phyloP scores from a whole-genome alignment of 2,888 invertebrate species.

The Drosophila incognita region DNA sequence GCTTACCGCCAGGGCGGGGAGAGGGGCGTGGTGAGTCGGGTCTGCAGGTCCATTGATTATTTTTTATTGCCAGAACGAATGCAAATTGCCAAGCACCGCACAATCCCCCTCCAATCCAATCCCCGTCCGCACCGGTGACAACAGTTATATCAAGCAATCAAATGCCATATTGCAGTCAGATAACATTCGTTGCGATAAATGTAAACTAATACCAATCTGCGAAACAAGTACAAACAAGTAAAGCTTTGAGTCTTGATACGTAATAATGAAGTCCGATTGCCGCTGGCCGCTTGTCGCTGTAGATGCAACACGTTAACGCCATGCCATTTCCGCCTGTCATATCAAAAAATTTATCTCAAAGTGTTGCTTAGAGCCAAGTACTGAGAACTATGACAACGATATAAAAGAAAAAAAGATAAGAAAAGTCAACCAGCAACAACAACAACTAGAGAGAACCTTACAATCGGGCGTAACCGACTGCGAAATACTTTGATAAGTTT shows the following conservation, averaged over 20 bases:
- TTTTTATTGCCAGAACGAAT: constrained; percentile 41
- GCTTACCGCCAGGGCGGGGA: constrained; percentile 25
- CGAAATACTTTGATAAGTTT: too few relatives aligned
- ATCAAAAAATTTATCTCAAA: constrained; percentile 82
- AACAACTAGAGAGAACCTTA: not conserved
- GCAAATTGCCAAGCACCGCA: constrained; percentile 21
- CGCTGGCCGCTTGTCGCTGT: constrained; percentile 28
- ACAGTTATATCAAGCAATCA: constrained; percentile 57
- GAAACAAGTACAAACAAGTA: constrained; percentile 31
- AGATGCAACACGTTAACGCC: constrained; percentile 76
- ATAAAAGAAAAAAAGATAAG: constrained; percentile 11
- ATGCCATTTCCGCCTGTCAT: constrained; percentile 82
- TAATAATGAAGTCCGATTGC: constrained; percentile 12
- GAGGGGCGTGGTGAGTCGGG: not conserved
- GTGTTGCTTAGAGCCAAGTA: constrained; percentile 60
- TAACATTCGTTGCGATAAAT: constrained; percentile 63
- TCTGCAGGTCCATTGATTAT: constrained; percentile 16
- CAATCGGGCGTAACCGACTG: too few relatives aligned
- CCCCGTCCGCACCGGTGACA: constrained; percentile 1
- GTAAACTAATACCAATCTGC: constrained; percentile 31
- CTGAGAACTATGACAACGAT: constrained; percentile 50
- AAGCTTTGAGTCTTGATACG: constrained; percentile 40
- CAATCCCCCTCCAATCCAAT: not conserved
- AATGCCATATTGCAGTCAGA: constrained; percentile 59
- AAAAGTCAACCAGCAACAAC: constrained; percentile 11